phyloP scores from a whole-genome alignment of 2,797 vertebrate genomes.

The Champsocephalus esox region DNA sequence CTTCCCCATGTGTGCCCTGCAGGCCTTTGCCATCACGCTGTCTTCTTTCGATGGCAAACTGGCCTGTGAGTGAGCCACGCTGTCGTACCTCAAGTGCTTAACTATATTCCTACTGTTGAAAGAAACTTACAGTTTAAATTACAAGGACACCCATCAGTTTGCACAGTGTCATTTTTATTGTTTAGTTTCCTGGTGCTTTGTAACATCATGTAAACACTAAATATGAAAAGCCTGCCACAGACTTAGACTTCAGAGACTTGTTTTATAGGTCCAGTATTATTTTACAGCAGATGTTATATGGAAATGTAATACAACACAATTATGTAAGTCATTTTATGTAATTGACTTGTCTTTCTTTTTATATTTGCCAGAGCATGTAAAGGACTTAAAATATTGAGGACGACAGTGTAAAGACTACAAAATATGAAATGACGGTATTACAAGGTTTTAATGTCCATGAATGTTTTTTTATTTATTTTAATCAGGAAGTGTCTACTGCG shows the following conservation, averaged over 20 bases:
- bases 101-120: conserved; percentile 4
- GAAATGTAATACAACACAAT: background rate
- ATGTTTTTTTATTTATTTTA: background rate
- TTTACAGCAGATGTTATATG: conserved; percentile 33
- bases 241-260: conserved; percentile 20
- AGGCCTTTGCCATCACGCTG: conserved; percentile 92
- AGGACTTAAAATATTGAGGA: conserved; percentile 19
- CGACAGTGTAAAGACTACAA: conserved; percentile 27
- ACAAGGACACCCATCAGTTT: conserved; percentile 9
- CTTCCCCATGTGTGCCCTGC: conserved; percentile 90
- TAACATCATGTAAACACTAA: conserved; percentile 9
- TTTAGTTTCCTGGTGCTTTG: conserved; percentile 31
- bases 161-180: conserved; percentile 12
- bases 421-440: conserved; percentile 34
- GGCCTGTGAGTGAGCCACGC: conserved; percentile 87
- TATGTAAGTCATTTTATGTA: background rate
- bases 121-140: background rate
- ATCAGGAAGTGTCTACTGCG: background rate
- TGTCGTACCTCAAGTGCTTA: conserved; percentile 42
- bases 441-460: conserved; percentile 6
- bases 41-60: conserved; percentile 93
- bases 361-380: conserved; percentile 35
- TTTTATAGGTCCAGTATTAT: conserved; percentile 30
- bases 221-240: background rate
- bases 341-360: conserved; percentile 12